These are phyloP conservation scores for Hypomecis atomaria DNA, from an alignment of 2,888 invertebrate genomes.

Conservation along the genomic window DNA sequence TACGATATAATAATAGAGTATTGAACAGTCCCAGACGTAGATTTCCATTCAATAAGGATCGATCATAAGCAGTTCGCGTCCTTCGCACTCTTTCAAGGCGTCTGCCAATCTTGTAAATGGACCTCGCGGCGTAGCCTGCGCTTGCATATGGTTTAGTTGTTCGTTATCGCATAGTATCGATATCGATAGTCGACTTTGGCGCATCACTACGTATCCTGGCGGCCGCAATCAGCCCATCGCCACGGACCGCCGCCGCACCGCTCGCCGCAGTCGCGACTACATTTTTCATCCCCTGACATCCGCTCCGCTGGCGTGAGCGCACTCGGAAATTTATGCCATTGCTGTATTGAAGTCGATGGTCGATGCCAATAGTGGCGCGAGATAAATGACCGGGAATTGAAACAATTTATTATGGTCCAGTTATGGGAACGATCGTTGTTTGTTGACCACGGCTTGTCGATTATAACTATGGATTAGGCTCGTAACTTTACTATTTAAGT, in stretches of 20 bases:
- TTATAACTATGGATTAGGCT: conserved; percentile 1
- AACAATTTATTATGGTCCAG: conserved; percentile 40
- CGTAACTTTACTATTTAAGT: neutral
- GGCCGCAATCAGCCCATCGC: conserved; percentile 67
- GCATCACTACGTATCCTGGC: conserved; percentile 34
- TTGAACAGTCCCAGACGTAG: no score
- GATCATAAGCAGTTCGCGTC: no score
- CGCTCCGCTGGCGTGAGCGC: conserved; percentile 59
- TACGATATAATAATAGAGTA: no score
- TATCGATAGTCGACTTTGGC: conserved; percentile 18
- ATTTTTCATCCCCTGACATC: conserved; percentile 70
- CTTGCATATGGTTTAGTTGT: neutral
- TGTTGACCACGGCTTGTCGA: conserved; percentile 18
- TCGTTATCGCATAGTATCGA: neutral
- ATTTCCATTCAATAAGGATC: no score
- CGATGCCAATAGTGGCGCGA: conserved; percentile 38
- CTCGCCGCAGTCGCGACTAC: conserved; percentile 50
- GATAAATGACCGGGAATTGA: conserved; percentile 38
- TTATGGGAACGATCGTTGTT: conserved; percentile 28
- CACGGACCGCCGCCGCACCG: conserved; percentile 43
- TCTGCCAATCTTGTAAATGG: no score
- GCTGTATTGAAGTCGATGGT: conserved; percentile 46
- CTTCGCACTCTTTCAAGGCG: no score
- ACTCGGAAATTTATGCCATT: conserved; percentile 59
- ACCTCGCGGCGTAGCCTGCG: no score